Evolutionary conservation across 2,113 vertebrate species (phyloP).

Genomic region (Nothobranchius furzeri): DNA sequence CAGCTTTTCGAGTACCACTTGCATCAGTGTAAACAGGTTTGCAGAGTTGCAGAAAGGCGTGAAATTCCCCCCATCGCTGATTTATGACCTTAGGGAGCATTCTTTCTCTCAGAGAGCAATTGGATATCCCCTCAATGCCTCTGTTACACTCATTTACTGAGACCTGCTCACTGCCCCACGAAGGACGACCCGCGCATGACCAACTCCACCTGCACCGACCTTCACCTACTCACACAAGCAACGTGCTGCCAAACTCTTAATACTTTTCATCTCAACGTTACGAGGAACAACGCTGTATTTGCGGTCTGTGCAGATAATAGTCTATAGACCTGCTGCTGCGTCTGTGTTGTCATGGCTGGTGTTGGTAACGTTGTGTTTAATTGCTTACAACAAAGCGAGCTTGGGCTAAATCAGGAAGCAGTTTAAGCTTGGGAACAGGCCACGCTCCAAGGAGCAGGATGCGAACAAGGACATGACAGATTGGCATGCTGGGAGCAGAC

Average conservation of each 20-base stretch:
- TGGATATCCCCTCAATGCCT: conserved; percentile 63
- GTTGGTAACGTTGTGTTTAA: conserved; percentile 25
- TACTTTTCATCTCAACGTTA: background rate
- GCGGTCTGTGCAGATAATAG: conserved; percentile 19
- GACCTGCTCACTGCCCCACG: conserved; percentile 67
- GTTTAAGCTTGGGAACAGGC: conserved; percentile 61
- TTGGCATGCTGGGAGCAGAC: conserved; percentile 77
- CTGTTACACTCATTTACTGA: conserved; percentile 78
- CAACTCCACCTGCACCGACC: conserved; percentile 74
- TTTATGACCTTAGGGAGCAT: conserved; percentile 79
- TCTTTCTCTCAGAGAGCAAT: conserved; percentile 68
- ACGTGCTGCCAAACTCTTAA: conserved; percentile 8
- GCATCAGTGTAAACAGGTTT: conserved; percentile 78
- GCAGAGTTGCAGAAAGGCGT: conserved; percentile 77
- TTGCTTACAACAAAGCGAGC: conserved; percentile 16
- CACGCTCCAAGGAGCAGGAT: conserved; percentile 68
- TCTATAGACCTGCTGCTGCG: conserved; percentile 17
- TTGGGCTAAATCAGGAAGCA: conserved; percentile 54
- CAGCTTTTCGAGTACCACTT: conserved; percentile 71
- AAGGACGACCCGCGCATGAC: conserved; percentile 68
- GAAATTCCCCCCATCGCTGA: conserved; percentile 77
- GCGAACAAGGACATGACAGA: conserved; percentile 73
- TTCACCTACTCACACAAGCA: conserved; percentile 56
- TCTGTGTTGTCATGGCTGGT: conserved; percentile 51
- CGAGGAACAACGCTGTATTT: background rate